Base-by-base conservation (phyloP, 1,140 invertebrate genomes). In the Planococcus citri region DNA sequence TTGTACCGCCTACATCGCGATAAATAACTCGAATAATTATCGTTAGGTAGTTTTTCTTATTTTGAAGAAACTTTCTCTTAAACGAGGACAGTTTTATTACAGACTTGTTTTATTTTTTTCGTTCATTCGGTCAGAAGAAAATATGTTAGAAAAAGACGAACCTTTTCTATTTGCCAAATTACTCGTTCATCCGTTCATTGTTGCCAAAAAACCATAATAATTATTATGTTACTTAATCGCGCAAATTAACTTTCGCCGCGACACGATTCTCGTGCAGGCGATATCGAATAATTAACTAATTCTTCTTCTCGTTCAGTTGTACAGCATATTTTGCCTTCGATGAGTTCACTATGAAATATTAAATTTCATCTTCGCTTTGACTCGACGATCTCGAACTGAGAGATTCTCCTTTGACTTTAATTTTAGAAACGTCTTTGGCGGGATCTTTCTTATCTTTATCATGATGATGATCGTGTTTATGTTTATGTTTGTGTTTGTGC, bases 351-450 rank as follows among this genome's bases (percentile, higher is more conserved):
- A n/a, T n/a, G n/a, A n/a, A n/a, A n/a, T n/a, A n/a, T n/a, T 27
- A 64, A 24, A 64, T 64, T 64, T 64, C 60, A 10, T 64, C 60
- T 64, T 64, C 60, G 41, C 41, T 51, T 51, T 51, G 41, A 27
- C 60, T 64, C 14, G 25, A 64, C 21, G 22, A 25, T 27, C 22
- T 25, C 20, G 60, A 64, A 25, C 60, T 64, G 3, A 64, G 17
- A 2, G 60, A 17, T 24, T 64, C 60, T 9, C 25, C 60, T 27
- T 64, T 64, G 2, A 64, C 60, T 27, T 64, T 64, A 4, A 64
- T 64, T 64, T 64, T 64, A 6, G 60, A 64, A 24, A 64, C 60
- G 20, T 64, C 25, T 64, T 64, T 64, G 22, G 22, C 17, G 9
- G 60, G 22, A 24, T 64, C 60, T 64, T 64, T 64, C 24, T 64